Evolutionary conservation across 2,797 vertebrate genomes (phyloP).

Genomic region (Paedocypris micromegethes): DNA sequence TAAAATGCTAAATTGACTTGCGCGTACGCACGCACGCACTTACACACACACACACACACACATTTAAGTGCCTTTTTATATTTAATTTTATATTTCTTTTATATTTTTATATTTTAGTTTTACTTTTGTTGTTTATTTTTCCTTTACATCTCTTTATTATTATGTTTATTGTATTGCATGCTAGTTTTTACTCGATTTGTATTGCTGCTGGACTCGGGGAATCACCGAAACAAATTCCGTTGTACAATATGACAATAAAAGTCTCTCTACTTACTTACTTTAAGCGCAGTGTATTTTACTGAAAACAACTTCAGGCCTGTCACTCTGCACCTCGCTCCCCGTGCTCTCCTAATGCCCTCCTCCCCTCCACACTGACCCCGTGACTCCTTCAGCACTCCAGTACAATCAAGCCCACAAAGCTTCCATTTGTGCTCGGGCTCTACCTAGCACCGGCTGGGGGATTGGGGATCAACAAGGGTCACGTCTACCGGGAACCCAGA

Average conservation of each 20-base stretch:
- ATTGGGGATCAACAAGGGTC: constrained; percentile 49
- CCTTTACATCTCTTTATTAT: background rate
- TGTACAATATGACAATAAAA: no score
- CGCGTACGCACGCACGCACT: no score
- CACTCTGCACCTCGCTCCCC: constrained; percentile 7
- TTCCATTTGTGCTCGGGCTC: constrained; percentile 58
- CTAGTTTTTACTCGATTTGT: no score
- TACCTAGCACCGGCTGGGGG: constrained; percentile 33
- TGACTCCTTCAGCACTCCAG: constrained; percentile 60
- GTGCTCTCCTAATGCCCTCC: background rate
- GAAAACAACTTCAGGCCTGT: constrained; percentile 63
- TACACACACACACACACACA: no score
- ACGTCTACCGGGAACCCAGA: constrained; percentile 39
- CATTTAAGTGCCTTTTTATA: no score
- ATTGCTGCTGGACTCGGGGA: no score
- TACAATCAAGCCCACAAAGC: constrained; percentile 66
- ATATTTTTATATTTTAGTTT: background rate
- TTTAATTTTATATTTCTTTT: no score
- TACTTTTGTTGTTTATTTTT: background rate
- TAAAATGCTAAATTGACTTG: no score
- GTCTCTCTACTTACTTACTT: no score
- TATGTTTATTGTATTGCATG: no score
- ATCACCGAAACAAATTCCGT: no score
- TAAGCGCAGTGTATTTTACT: constrained; percentile 37
- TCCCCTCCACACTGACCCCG: constrained; percentile 59